These are phyloP conservation scores for Rhabditophanes sp. DNA, from an alignment of 2,888 invertebrate species.

Conservation along the genomic window DNA sequence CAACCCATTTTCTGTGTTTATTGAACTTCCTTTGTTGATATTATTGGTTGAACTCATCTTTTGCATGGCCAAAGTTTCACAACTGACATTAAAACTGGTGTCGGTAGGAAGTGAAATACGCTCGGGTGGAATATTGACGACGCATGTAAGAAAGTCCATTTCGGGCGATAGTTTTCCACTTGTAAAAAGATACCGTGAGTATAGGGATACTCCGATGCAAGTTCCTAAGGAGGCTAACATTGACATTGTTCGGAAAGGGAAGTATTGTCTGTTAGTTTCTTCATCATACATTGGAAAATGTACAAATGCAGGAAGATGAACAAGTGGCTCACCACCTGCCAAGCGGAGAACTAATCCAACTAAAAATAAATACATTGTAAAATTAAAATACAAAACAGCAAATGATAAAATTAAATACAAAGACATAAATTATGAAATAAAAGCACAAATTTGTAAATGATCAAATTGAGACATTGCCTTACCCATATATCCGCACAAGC, in stretches of 20 bases:
- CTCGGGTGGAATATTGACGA: slow-evolving; percentile 36
- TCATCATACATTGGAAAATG: slow-evolving; percentile 61
- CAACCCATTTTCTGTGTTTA: slow-evolving; percentile 4
- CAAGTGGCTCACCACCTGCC: slow-evolving; percentile 69
- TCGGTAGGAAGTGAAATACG: slow-evolving; percentile 35
- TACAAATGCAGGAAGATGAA: slow-evolving; percentile 66
- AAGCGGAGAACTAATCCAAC: slow-evolving; percentile 53
- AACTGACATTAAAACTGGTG: slow-evolving; percentile 32
- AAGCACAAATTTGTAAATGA: slow-evolving; percentile 3
- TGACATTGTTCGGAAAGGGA: slow-evolving; percentile 86
- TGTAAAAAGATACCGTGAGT: slow-evolving; percentile 25
- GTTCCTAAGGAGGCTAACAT: slow-evolving; percentile 74
- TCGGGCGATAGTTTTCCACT: slow-evolving; percentile 27
- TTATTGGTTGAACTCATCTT: slow-evolving; percentile 15
- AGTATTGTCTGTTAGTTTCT: slow-evolving; percentile 58
- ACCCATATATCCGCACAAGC: slow-evolving; percentile 52
- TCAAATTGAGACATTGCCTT: slow-evolving; percentile 2
- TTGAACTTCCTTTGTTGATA: too few relatives aligned
- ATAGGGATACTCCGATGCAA: slow-evolving; percentile 54
- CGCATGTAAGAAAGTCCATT: slow-evolving; percentile 35
- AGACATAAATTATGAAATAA: background rate
- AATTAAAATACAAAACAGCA: too few relatives aligned
- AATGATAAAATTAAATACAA: slow-evolving; percentile 2
- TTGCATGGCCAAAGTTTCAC: slow-evolving; percentile 23
- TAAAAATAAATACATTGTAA: too few relatives aligned